Conservation (phyloP, 2,113 vertebrate genomes). For the Cephalopholis sonnerati region DNA sequence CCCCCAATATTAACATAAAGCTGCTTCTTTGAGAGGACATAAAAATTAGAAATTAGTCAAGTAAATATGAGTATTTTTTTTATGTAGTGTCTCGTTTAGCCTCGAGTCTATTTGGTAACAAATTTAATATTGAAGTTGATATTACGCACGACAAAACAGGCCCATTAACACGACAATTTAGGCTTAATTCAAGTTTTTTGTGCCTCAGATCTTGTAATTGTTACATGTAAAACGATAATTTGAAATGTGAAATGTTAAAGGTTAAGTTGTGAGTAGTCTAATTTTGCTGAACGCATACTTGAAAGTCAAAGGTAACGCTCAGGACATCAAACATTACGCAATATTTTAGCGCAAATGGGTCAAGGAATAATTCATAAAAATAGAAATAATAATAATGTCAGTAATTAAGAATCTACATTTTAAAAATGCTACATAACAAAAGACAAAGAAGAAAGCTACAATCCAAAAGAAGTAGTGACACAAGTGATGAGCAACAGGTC, state of each 20-base stretch:
- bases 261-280: neutral
- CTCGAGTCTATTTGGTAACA: neutral
- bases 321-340: neutral
- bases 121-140: no score
- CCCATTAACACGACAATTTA: neutral
- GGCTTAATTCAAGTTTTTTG: neutral
- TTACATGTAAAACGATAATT: neutral
- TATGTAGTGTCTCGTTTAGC: neutral
- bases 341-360: neutral
- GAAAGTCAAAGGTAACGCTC: no score
- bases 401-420: neutral
- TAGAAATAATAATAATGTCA: neutral
- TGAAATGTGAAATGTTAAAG: neutral
- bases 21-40: neutral
- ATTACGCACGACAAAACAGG: neutral
- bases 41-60: neutral
- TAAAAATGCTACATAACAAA: no score
- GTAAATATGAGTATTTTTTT: neutral
- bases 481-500: slow-evolving; percentile 46
- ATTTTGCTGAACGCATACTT: neutral
- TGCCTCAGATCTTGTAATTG: neutral
- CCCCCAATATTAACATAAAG: slow-evolving; percentile 76
- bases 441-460: neutral
- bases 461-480: neutral
- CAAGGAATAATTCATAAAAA: neutral